Base-by-base conservation (phyloP, 1,140 invertebrate genomes). In the Eupristina koningsbergeri region DNA sequence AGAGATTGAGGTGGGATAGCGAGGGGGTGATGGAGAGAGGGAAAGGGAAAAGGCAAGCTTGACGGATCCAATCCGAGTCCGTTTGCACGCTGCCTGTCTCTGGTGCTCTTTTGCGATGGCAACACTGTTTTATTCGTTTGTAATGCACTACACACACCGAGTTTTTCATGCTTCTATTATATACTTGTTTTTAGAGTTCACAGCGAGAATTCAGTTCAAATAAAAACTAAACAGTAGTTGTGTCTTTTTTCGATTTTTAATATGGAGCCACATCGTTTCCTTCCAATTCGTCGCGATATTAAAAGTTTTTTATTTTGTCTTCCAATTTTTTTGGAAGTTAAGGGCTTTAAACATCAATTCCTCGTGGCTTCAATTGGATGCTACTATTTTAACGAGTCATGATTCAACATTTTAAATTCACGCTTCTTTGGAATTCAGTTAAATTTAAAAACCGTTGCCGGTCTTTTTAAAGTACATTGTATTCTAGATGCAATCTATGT, bases 51-150 rank as follows among this genome's bases (percentile, higher is more conserved):
- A 74, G 73, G 67, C 17, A 63, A 39, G 58, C 64, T 75, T 82
- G 58, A 82, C 80, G 58, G 80, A 76, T 82, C 80, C 80, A 76
- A 75, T 76, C 64, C 41, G 79, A 69, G 79, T 58, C 45, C 79
- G 47, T 76, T 76, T 76, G 63, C 78, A 36, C n/a, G 63, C 78
- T 80, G 63, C 64, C 78, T 69, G 41, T 67, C 64, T 80, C 41
- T 69, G 41, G 8, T 71, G 29, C 67, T 80, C 64, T 80, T 71
- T 81, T 74, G 80, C 67, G 80, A 81, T 58, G 80, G 80, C 80
- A 81, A 81, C 80, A 81, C 80, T 81, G 80, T 81, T 81, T 81
- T 61, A 63, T 81, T 64, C 78, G 64, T 50, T 67, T 41, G 64
- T 31, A 58, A 76, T 69, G 67, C 67, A 71, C 67, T 36, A 36